These are phyloP conservation scores for Papilio xuthus DNA, from an alignment of 1,140 invertebrate species.

Conservation along the genomic window DNA sequence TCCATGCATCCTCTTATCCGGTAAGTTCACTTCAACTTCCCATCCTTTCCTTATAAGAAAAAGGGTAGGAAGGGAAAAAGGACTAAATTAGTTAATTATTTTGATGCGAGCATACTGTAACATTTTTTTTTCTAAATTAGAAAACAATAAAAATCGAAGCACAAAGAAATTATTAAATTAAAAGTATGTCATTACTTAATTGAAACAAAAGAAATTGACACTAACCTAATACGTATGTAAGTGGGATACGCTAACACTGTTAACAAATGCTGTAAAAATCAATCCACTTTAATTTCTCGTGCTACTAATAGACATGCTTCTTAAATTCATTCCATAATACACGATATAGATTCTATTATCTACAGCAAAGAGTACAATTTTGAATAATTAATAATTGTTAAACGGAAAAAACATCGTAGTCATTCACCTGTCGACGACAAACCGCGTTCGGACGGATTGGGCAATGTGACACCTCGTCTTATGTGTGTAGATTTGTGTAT, in stretches of 20 bases:
- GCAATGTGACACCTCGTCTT: constrained; percentile 65
- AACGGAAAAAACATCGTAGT: constrained; percentile 34
- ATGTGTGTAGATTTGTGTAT: constrained; percentile 42
- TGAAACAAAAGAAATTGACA: constrained; percentile 20
- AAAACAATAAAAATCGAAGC: not conserved
- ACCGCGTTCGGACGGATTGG: constrained; percentile 51
- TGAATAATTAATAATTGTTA: constrained; percentile 4
- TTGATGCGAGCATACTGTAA: too few relatives aligned
- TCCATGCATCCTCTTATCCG: too few relatives aligned
- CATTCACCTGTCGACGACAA: constrained; percentile 47
- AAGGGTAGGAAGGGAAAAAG: too few relatives aligned
- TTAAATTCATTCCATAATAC: not conserved
- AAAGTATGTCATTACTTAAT: not conserved
- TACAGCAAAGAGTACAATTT: constrained; percentile 15
- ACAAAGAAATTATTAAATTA: not conserved
- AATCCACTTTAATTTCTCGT: constrained; percentile 35
- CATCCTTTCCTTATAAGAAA: too few relatives aligned
- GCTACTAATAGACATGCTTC: constrained; percentile 19
- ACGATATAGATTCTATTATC: constrained; percentile 11
- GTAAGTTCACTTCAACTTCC: too few relatives aligned
- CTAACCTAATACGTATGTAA: constrained; percentile 6
- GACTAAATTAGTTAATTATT: too few relatives aligned
- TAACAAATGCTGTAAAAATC: constrained; percentile 34
- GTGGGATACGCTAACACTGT: constrained; percentile 21
- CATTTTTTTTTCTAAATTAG: too few relatives aligned